phyloP scores from a whole-genome alignment of 1,140 invertebrate genomes.

The Trachymyrmex cornetzi region DNA sequence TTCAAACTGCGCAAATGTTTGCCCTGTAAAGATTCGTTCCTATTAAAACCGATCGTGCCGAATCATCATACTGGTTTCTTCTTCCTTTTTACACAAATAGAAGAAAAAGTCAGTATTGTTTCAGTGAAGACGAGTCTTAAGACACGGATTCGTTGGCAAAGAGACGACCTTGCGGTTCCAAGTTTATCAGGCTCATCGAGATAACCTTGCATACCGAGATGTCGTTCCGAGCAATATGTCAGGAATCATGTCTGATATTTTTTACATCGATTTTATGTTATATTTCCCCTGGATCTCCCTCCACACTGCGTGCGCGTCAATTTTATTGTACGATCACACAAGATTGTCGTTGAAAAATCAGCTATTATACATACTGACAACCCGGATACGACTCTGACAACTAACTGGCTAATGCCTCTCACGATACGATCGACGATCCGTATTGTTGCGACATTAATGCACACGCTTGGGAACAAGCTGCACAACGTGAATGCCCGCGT shows the following conservation, averaged over 20 bases:
- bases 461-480: neutral
- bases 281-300: neutral
- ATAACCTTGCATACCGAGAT: neutral
- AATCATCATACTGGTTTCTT: no score
- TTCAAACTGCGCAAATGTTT: constrained; percentile 2
- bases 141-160: constrained; percentile 15
- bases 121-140: no score
- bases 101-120: no score
- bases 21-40: neutral
- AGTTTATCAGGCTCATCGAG: neutral
- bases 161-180: neutral
- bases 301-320: neutral
- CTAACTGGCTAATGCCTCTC: constrained; percentile 14
- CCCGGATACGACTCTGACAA: constrained; percentile 14
- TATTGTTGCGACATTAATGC: constrained; percentile 37
- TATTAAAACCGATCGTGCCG: no score
- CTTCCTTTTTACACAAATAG: no score
- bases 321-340: neutral
- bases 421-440: constrained; percentile 23
- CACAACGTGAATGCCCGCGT: constrained; percentile 10
- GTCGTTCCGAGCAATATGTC: neutral
- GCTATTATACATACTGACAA: constrained; percentile 3
- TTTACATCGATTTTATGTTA: neutral
- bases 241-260: neutral
- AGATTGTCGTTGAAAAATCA: neutral